These are phyloP conservation scores for Nomada ferruginata DNA, from an alignment of 2,888 invertebrate species.

Conservation along the genomic window DNA sequence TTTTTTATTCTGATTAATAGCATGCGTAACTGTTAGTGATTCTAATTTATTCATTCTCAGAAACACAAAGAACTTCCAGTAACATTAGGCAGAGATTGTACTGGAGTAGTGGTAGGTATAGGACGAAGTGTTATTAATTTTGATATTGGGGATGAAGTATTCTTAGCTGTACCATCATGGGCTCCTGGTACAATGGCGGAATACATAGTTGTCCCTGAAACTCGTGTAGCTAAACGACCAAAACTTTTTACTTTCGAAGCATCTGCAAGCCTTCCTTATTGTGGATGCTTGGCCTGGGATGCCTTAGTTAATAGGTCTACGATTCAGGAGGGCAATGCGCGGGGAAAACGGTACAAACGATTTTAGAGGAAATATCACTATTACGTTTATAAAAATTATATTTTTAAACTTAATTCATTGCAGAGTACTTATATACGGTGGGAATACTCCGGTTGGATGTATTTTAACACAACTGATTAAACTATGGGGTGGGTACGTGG, in stretches of 20 bases:
- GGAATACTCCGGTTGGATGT: slow-evolving; percentile 87
- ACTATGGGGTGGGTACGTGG: slow-evolving; percentile 86
- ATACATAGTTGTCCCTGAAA: slow-evolving; percentile 85
- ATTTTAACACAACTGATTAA: slow-evolving; percentile 86
- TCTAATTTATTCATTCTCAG: slow-evolving; percentile 72
- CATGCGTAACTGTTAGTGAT: slow-evolving; percentile 4
- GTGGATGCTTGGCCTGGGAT: slow-evolving; percentile 86
- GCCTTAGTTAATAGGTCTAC: slow-evolving; percentile 84
- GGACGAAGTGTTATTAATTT: slow-evolving; percentile 86
- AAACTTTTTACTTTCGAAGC: slow-evolving; percentile 86
- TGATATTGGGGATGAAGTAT: slow-evolving; percentile 88
- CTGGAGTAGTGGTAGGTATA: slow-evolving; percentile 87
- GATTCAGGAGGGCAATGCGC: slow-evolving; percentile 84
- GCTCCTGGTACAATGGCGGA: slow-evolving; percentile 86
- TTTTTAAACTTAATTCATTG: slow-evolving; percentile 44
- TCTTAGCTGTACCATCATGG: slow-evolving; percentile 87
- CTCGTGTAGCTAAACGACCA: slow-evolving; percentile 85
- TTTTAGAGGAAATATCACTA: not conserved
- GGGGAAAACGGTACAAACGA: slow-evolving; percentile 84
- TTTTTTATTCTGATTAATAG: not conserved
- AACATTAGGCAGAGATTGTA: slow-evolving; percentile 87
- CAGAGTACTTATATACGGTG: slow-evolving; percentile 86
- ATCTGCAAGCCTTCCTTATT: slow-evolving; percentile 87
- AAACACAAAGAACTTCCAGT: slow-evolving; percentile 85
- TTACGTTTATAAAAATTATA: slow-evolving; percentile 18